phyloP scores from a whole-genome alignment of 2,113 vertebrate genomes.

The Sminthopsis crassicaudata region DNA sequence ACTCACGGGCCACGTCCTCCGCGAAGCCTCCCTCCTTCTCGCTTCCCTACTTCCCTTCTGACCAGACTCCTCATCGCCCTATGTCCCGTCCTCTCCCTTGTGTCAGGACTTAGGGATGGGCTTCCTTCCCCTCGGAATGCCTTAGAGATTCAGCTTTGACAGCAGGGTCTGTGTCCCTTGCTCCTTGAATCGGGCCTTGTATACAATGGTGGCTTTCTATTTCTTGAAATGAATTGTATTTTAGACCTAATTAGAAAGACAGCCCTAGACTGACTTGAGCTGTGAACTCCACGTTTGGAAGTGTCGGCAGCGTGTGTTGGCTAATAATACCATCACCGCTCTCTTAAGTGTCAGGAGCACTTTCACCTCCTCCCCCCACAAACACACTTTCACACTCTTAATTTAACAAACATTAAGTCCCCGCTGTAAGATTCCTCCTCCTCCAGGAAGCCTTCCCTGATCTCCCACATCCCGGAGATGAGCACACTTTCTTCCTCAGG shows the following conservation, averaged over 20 bases:
- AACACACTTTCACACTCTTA: not conserved
- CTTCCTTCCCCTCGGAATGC: not conserved
- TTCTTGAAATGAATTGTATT: not conserved
- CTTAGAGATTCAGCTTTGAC: not conserved
- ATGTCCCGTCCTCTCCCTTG: rapidly evolving
- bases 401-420: not conserved
- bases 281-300: not conserved
- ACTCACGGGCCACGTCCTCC: not conserved
- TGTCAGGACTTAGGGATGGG: not conserved
- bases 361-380: not conserved
- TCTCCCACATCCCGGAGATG: not conserved
- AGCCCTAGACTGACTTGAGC: not conserved
- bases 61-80: rapidly evolving
- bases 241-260: not conserved
- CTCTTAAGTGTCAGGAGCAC: not conserved
- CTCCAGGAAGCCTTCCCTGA: not conserved
- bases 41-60: not conserved
- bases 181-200: not conserved
- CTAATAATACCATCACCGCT: not conserved
- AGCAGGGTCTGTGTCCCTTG: not conserved
- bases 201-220: not conserved
- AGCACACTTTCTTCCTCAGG: not conserved
- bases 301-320: no score
- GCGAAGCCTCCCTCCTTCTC: not conserved
- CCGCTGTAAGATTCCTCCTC: not conserved